phyloP scores from a whole-genome alignment of 2,797 vertebrate genomes.

The Xyrichtys novacula region DNA sequence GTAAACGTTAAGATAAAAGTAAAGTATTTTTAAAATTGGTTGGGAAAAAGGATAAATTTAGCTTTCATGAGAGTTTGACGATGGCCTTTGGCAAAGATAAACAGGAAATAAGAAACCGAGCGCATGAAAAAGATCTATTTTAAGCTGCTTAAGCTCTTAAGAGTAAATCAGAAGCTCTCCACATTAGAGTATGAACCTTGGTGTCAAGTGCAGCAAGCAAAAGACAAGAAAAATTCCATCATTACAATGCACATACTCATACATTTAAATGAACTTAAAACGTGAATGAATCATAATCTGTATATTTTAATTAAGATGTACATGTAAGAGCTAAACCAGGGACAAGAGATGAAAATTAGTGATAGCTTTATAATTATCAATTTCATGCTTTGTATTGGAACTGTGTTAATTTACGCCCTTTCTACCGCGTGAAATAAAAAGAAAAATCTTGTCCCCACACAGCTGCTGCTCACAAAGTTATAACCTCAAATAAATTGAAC shows the following conservation, averaged over 20 bases:
- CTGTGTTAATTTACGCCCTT: not conserved
- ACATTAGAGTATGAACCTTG: too few species aligned
- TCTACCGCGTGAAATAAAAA: not conserved
- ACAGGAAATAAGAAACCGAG: too few species aligned
- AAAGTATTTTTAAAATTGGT: too few species aligned
- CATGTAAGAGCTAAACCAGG: not conserved
- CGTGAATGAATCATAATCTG: not conserved
- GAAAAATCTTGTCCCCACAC: not conserved
- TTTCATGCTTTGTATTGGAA: not conserved
- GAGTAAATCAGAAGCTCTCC: too few species aligned
- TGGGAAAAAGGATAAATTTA: too few species aligned
- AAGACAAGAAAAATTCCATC: not conserved
- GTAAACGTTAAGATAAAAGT: too few species aligned
- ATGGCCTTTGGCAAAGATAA: too few species aligned
- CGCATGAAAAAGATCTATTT: too few species aligned
- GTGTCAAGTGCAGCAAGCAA: not conserved
- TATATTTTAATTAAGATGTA: not conserved
- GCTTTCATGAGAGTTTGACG: too few species aligned
- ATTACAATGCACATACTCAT: constrained; percentile 5
- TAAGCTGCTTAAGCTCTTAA: too few species aligned
- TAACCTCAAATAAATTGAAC: constrained; percentile 41
- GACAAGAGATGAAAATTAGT: not conserved
- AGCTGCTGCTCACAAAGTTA: constrained; percentile 14
- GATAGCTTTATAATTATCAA: not conserved
- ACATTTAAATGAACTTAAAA: constrained; percentile 4